Percentiles rank a stretch among this genome's conserved stretches.
Conservation (phyloP, 2,113 vertebrate species). For the Crotalus helleri region DNA sequence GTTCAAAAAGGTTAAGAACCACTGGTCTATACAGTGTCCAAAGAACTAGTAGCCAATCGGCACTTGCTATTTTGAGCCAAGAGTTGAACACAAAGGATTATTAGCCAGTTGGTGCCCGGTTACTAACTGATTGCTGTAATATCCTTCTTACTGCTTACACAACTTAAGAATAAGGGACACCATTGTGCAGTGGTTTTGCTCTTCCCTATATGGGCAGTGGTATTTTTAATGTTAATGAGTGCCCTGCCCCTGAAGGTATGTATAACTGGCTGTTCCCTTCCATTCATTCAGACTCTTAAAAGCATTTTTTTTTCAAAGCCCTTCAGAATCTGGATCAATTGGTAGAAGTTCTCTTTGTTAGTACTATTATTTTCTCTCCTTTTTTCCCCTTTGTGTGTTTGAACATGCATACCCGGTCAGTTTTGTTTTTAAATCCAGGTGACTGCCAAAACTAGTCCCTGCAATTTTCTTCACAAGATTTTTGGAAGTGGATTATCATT, state of each 20-base stretch:
- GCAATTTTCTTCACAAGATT: background rate
- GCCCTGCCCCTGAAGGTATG: background rate
- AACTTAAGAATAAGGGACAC: background rate
- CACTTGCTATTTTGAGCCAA: too few species aligned
- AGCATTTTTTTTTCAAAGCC: background rate
- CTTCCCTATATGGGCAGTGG: too few species aligned
- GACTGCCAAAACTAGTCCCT: background rate
- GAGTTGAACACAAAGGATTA: too few species aligned
- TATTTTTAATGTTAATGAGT: too few species aligned
- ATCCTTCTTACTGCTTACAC: too few species aligned
- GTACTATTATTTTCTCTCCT: background rate
- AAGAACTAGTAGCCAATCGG: too few species aligned
- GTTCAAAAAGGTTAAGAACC: too few species aligned
- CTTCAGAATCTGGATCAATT: background rate
- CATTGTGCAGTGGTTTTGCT: background rate
- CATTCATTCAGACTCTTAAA: background rate
- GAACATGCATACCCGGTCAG: background rate
- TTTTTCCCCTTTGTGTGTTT: background rate
- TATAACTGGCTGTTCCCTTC: background rate
- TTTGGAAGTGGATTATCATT: background rate
- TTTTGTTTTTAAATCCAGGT: background rate
- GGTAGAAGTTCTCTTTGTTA: background rate
- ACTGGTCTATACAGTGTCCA: too few species aligned
- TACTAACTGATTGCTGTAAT: too few species aligned
- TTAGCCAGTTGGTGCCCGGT: too few species aligned